Evolutionary conservation across 2,888 invertebrate species (phyloP).

Genomic region (Ennomos erosarius): DNA sequence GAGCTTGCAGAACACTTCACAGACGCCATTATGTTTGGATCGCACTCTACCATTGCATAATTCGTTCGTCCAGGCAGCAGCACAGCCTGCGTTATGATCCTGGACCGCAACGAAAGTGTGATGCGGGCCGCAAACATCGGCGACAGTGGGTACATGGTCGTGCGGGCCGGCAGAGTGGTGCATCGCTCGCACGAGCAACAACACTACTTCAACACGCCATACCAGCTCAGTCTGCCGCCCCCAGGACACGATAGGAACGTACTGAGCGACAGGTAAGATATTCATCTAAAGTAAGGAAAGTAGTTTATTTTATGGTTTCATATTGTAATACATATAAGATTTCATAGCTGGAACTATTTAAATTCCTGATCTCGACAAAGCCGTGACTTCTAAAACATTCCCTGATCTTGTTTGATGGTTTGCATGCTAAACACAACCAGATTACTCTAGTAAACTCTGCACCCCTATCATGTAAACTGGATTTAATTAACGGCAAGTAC

Average conservation of each 20-base stretch:
- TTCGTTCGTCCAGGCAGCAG: conserved; percentile 91
- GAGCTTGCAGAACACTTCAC: too few species aligned
- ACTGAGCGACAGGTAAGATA: conserved; percentile 92
- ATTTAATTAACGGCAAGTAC: neutral
- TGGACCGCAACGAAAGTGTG: conserved; percentile 95
- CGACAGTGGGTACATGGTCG: conserved; percentile 99
- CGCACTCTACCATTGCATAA: too few species aligned
- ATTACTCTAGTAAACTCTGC: conserved; percentile 12
- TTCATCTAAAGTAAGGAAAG: too few species aligned
- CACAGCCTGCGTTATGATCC: conserved; percentile 97
- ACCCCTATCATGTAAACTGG: conserved; percentile 5
- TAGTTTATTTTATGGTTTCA: too few species aligned
- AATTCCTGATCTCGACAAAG: too few species aligned
- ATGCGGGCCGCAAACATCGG: conserved; percentile 99
- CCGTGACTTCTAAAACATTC: neutral
- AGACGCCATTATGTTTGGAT: too few species aligned
- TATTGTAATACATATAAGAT: too few species aligned
- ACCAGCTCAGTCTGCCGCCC: conserved; percentile 97
- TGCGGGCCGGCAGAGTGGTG: conserved; percentile 93
- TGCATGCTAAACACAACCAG: conserved; percentile 12
- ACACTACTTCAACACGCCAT: conserved; percentile 99
- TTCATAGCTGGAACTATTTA: too few species aligned
- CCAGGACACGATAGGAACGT: conserved; percentile 95
- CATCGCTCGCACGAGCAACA: conserved; percentile 98
- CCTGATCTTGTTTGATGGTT: conserved; percentile 4